Evolutionary conservation across 1,140 invertebrate genomes (phyloP), one percentile per base, ranked within the genome.

Genomic region (Lepidurus apus): DNA sequence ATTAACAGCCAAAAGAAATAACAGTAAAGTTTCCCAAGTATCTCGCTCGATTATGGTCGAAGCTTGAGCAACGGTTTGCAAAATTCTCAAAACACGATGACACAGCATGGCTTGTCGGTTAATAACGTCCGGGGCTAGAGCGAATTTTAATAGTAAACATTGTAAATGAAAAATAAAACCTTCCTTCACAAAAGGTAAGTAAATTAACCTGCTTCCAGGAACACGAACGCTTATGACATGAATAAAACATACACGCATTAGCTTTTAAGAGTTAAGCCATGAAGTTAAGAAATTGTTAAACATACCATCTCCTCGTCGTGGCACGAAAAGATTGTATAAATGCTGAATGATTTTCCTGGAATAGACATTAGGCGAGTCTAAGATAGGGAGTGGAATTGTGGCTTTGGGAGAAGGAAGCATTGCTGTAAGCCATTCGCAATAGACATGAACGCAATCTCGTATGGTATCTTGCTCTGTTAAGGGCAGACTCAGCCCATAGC

Each of bases 381-480:
- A 87, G 13, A 99, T 91, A 2, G 93, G 94, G 82, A 90, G 90
- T 1, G 96, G 96, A 24, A 98, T 93, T 81, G 91, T 90, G 81
- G 92, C 88, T 82, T 94, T 93, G 1, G 94, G 93, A 79, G 87
- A 84, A 1, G 94, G 91, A 81, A 96, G 89, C 75, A 97, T 86
- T 1, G 95, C 93, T 0, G 93, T 92, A 42, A 99, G 85, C 97
- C 97, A 99, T 83, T 98, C 96, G 85, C 95, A 98, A 84, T 98
- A 98, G 34, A 98, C 92, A 85, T 94, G 95, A 9, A 98, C 96
- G 86, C 96, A 98, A 85, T 98, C 96, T 81, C 95, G 91, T 65
- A 98, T 93, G 0, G 94, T 94, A 81, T 98, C 96, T 85, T 97
- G 94, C 84, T 98, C 95, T 45, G 89, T 88, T 11, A 98, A 84